Percentiles rank a stretch among this genome's conserved stretches.
These are phyloP conservation scores for Garrulus glandarius DNA, from an alignment of 2,797 vertebrate genomes.

Conservation along the genomic window DNA sequence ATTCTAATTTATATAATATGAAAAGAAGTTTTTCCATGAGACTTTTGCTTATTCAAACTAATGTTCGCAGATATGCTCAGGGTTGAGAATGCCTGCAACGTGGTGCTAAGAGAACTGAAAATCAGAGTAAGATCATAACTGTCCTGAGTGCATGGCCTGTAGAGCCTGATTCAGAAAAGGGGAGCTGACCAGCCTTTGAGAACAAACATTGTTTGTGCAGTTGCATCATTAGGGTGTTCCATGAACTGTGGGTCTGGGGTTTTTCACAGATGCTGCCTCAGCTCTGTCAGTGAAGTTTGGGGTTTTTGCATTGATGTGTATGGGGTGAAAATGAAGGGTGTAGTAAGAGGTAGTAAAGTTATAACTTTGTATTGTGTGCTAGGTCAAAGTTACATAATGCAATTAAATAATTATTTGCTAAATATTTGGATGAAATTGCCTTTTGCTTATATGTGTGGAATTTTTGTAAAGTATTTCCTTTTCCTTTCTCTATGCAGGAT, in stretches of 20 bases:
- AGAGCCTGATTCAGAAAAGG: background rate
- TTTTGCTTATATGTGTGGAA: background rate
- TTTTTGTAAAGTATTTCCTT: background rate
- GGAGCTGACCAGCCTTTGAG: background rate
- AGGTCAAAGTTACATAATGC: background rate
- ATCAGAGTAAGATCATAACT: background rate
- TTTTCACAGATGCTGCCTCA: background rate
- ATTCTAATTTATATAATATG: background rate
- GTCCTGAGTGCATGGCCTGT: background rate
- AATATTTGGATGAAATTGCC: background rate
- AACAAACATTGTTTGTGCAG: background rate
- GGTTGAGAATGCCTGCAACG: background rate
- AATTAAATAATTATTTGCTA: background rate
- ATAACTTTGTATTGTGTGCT: background rate
- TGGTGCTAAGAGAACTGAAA: background rate
- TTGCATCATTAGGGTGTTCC: background rate
- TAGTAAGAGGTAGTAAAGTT: background rate
- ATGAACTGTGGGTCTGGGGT: background rate
- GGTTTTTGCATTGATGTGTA: background rate
- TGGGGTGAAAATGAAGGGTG: background rate
- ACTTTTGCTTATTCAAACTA: background rate
- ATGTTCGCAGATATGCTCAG: background rate
- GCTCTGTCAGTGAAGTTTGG: background rate
- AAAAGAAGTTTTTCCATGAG: background rate
- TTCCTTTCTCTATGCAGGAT: background rate